Percentiles rank a stretch among this genome's conserved stretches.
These are phyloP conservation scores for Salmo trutta DNA, from an alignment of 2,797 vertebrate genomes.

Conservation along the genomic window DNA sequence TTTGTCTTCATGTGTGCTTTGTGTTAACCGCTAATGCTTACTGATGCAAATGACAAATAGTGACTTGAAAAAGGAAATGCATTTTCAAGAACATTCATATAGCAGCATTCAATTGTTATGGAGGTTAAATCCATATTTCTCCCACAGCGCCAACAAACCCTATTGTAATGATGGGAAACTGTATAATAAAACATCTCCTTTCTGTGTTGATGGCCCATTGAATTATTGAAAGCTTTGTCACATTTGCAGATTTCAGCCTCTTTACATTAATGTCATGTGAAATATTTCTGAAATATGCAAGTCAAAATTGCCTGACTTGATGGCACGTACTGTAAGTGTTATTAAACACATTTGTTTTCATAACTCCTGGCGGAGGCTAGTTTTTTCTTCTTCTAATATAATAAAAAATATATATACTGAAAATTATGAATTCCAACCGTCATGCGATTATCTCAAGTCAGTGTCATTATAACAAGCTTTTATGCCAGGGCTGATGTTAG, in stretches of 20 bases:
- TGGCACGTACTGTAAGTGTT: neutral
- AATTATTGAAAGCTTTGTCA: constrained; percentile 4
- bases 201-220: constrained; percentile 21
- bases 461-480: too few species aligned
- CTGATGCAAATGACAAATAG: neutral
- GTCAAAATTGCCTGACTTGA: neutral
- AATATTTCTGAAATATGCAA: neutral
- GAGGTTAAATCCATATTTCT: neutral
- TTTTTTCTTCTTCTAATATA: too few species aligned
- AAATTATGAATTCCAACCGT: neutral
- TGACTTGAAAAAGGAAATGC: neutral
- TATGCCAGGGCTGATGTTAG: too few species aligned
- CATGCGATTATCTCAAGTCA: neutral
- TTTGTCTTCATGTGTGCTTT: neutral
- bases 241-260: neutral
- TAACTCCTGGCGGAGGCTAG: neutral
- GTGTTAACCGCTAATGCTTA: neutral
- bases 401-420: neutral
- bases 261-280: neutral
- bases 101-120: neutral
- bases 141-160: constrained; percentile 26
- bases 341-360: too few species aligned
- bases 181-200: constrained; percentile 24
- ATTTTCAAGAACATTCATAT: neutral
- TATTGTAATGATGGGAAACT: constrained; percentile 21